Percentiles rank a stretch among this genome's conserved stretches.
phyloP scores from a whole-genome alignment of 1,140 invertebrate species.

The Colletes latitarsis region DNA sequence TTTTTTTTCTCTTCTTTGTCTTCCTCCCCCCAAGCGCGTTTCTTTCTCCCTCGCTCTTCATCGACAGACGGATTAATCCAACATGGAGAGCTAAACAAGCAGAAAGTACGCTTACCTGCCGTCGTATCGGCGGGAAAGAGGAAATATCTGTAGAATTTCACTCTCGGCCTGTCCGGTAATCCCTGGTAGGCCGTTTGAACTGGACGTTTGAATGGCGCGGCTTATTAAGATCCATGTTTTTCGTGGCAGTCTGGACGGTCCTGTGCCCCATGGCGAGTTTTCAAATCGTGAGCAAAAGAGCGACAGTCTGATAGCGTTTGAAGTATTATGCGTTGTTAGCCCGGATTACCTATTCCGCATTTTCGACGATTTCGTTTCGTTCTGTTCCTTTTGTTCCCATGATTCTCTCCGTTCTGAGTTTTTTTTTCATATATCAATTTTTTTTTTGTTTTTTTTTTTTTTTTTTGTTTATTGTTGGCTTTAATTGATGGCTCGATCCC shows the following conservation, averaged over 20 bases:
- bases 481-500: background rate
- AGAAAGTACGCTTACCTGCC: conserved; percentile 61
- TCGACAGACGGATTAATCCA: conserved; percentile 65
- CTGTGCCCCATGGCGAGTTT: background rate
- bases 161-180: conserved; percentile 39
- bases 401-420: background rate
- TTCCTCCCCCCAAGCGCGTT: conserved; percentile 11
- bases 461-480: background rate
- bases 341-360: conserved; percentile 23
- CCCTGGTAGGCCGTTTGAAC: conserved; percentile 47
- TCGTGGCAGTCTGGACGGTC: conserved; percentile 15
- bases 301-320: conserved; percentile 27
- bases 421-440: background rate
- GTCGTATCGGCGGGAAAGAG: conserved; percentile 13
- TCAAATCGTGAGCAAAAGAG: conserved; percentile 24
- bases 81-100: conserved; percentile 65
- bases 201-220: conserved; percentile 52
- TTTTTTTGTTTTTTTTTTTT: too few species aligned
- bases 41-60: conserved; percentile 46
- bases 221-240: conserved; percentile 54
- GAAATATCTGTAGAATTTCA: conserved; percentile 52
- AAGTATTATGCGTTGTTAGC: conserved; percentile 46
- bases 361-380: background rate
- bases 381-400: too few species aligned
- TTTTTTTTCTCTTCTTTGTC: conserved; percentile 22